Evolutionary conservation across 2,888 invertebrate species (phyloP), one percentile per base, ranked within the genome.

Genomic region (Pristionchus maxplancki): DNA sequence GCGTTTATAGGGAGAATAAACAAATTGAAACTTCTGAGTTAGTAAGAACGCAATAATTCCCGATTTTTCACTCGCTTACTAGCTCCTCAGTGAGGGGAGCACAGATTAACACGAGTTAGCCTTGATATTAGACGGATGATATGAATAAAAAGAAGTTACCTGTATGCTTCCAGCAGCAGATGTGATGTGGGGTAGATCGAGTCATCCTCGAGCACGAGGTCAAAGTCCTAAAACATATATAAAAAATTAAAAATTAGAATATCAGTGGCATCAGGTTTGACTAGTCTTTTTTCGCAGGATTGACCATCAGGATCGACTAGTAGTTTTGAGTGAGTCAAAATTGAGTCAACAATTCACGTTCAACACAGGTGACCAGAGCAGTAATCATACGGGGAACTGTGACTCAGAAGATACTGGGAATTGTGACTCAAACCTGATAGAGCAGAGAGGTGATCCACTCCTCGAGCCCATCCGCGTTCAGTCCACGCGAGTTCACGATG

Each of bases 391-490:
- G 20, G 20, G 48, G 28, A 40, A 83, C n/a, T 2, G 37, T 48
- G 34, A 53, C n/a, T 34, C 28, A 48, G 34, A 50, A 83, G 58
- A n/a, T 9, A 31, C 24, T 8, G 31, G 40, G 88, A 64, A 93
- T 89, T 91, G 88, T 91, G 88, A 93, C 93, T 37, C 82, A 31
- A 53, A 92, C 93, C 67, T 90, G 88, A 86, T 93, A 91, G 34
- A 93, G 89, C 34, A 92, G 86, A 34, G 89, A 89, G 8, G 90
- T 91, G 37, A 93, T 88, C 93, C 93, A 93, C 34, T 93, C 92
- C 64, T 92, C 92, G 24, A 93, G 89, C 20, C 90, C 92, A 31
- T 92, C 92, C 31, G 90, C 90, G 87, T 92, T 91, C 81, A 93
- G 82, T n/a, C 92, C 90, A 0, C 90, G 89, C 3, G 90, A 90